Conservation (phyloP, 1,140 invertebrate species). For the Drosophila nikananu region DNA sequence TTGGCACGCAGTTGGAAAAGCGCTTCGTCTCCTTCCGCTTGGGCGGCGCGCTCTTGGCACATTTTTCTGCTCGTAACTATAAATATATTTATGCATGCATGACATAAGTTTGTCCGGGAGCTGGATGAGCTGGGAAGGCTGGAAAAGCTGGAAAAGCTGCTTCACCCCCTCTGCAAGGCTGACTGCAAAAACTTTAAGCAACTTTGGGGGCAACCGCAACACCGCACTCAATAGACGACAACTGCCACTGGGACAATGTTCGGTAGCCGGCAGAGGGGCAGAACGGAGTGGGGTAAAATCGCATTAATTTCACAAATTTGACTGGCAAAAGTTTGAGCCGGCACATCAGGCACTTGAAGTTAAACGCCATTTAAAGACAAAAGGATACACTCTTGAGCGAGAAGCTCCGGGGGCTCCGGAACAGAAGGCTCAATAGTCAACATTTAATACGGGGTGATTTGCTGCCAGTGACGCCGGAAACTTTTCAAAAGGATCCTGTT, state of each 20-base stretch:
- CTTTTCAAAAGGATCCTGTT: conserved; percentile 4
- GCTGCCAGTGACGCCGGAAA: conserved; percentile 18
- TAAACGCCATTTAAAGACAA: conserved; percentile 81
- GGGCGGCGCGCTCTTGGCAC: conserved; percentile 47
- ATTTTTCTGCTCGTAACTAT: conserved; percentile 72
- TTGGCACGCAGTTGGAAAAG: conserved; percentile 71
- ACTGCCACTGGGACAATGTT: conserved; percentile 55
- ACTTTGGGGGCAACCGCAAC: conserved; percentile 63
- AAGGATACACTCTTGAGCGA: conserved; percentile 50
- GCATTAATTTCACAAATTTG: conserved; percentile 83
- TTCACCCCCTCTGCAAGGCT: conserved; percentile 50
- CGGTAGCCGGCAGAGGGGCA: neutral
- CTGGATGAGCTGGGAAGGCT: conserved; percentile 42
- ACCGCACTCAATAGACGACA: conserved; percentile 52
- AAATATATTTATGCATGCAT: conserved; percentile 82
- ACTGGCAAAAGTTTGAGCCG: conserved; percentile 71
- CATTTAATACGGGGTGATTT: conserved; percentile 30
- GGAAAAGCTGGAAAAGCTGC: too few species aligned
- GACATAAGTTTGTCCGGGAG: conserved; percentile 76
- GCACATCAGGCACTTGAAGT: conserved; percentile 67
- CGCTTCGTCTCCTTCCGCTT: conserved; percentile 32
- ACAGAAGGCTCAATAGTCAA: conserved; percentile 33
- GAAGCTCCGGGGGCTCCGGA: conserved; percentile 16
- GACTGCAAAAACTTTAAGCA: conserved; percentile 60
- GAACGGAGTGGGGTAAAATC: conserved; percentile 48